Base-by-base conservation (phyloP, 2,113 vertebrate species). In the Paratilapia polleni region DNA sequence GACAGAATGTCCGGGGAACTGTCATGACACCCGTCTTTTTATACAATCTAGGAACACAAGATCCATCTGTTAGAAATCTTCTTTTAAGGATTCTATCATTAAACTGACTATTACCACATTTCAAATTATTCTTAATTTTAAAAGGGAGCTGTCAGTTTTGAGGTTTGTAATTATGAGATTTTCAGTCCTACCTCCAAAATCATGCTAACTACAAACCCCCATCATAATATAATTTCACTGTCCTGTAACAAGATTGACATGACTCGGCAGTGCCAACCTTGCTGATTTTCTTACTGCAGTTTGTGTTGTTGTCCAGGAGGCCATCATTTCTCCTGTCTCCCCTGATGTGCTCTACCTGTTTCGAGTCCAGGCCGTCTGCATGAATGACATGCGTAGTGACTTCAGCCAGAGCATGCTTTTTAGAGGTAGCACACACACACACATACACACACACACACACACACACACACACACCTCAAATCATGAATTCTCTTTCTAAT, bases 351-450 rank as follows among this genome's bases (percentile, higher is more conserved):
- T 99, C 78, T 99, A 99, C 95, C 96, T 99, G 92, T 99, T 99
- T 93, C 96, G 98, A 74, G 98, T 99, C 70, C 98, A 99, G 95
- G 97, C 98, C 2, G 95, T 99, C 87, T 99, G 98, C 93, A 96
- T 94, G 88, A 98, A 98, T 24, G 98, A 99, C 95, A 97, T 99
- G 97, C 97, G 97, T 92, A 99, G 98, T 77, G 98, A 99, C 95
- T 99, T 99, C 96, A 99, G 98, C 94, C 98, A 99, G 93, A 99
- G 97, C 77, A 98, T 99, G 97, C 97, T 99, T 81, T 98, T 99
- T 91, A 97, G 97, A 97, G 98, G 98, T 99, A 95, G 14, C 43
- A 24, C 1, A 2, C 38, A 6, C 62, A 1, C 6, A 5, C 34
- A 2, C 20, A n/a, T 0, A 11, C 17, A 12, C 5, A 20, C 3